Percentiles rank a stretch among this genome's conserved stretches.
phyloP scores from a whole-genome alignment of 1,140 invertebrate species.

The Zaprionus taronus region DNA sequence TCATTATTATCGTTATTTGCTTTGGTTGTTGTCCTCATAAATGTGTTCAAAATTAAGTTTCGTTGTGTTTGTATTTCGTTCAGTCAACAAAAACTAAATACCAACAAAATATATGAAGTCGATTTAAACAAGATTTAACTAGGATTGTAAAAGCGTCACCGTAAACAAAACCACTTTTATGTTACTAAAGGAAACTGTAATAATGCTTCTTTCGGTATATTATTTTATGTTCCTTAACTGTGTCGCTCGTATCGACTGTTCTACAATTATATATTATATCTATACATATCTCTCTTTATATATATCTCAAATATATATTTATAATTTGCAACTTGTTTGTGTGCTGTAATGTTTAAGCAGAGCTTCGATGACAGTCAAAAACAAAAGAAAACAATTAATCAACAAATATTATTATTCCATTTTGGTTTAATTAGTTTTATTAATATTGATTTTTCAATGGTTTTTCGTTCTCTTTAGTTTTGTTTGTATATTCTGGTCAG shows the following conservation, averaged over 20 bases:
- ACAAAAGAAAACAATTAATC: conserved; percentile 62
- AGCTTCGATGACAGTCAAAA: conserved; percentile 82
- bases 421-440: conserved; percentile 7
- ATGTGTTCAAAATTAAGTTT: conserved; percentile 76
- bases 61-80: conserved; percentile 77
- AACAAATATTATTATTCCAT: conserved; percentile 40
- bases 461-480: conserved; percentile 7
- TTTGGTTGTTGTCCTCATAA: conserved; percentile 82
- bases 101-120: conserved; percentile 24
- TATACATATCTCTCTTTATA: neutral
- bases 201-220: conserved; percentile 40
- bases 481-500: conserved; percentile 27
- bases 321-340: conserved; percentile 68
- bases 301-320: conserved; percentile 23
- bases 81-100: conserved; percentile 48
- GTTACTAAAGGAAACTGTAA: conserved; percentile 41
- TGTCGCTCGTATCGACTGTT: conserved; percentile 67
- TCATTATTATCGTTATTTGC: conserved; percentile 80
- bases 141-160: conserved; percentile 25
- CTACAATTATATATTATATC: conserved; percentile 56
- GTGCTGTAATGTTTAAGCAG: conserved; percentile 82
- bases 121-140: conserved; percentile 29
- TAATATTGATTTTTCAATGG: neutral
- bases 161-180: conserved; percentile 27
- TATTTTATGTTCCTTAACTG: conserved; percentile 58